These are phyloP conservation scores for Mesoclemmys tuberculata DNA, from an alignment of 2,113 vertebrate genomes.

Conservation along the genomic window DNA sequence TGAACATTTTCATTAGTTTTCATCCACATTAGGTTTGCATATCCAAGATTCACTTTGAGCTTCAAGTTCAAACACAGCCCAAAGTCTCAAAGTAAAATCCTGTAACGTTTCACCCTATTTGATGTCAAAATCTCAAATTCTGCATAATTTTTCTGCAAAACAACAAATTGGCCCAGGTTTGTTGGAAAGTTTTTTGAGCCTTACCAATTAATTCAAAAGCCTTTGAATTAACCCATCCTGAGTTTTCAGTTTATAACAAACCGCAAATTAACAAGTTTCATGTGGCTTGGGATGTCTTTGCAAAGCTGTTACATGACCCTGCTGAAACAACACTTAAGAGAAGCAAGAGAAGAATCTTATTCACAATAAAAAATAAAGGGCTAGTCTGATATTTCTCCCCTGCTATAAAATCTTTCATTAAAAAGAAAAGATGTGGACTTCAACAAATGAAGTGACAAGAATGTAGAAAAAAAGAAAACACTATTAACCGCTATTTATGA, in stretches of 20 bases:
- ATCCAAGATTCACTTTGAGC: not conserved
- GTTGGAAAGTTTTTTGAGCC: not conserved
- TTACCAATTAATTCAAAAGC: too few species aligned
- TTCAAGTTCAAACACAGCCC: not conserved
- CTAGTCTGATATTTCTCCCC: not conserved
- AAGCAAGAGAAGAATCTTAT: not conserved
- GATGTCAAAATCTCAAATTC: slow-evolving; percentile 14
- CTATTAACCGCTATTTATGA: not conserved
- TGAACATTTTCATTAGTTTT: slow-evolving; percentile 10
- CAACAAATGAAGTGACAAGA: not conserved
- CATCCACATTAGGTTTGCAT: not conserved
- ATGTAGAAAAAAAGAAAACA: not conserved
- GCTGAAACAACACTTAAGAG: not conserved
- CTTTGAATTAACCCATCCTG: not conserved
- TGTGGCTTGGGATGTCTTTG: not conserved
- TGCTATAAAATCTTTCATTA: not conserved
- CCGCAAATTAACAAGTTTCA: not conserved
- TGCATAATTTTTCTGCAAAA: not conserved
- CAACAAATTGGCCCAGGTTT: not conserved
- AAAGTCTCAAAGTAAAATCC: not conserved
- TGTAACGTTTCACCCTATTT: not conserved
- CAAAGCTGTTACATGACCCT: accelerated
- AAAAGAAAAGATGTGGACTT: not conserved
- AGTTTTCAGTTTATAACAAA: not conserved
- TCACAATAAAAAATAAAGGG: not conserved